Conservation (phyloP, 2,888 invertebrate species). For the Drosophila meridionalis region DNA sequence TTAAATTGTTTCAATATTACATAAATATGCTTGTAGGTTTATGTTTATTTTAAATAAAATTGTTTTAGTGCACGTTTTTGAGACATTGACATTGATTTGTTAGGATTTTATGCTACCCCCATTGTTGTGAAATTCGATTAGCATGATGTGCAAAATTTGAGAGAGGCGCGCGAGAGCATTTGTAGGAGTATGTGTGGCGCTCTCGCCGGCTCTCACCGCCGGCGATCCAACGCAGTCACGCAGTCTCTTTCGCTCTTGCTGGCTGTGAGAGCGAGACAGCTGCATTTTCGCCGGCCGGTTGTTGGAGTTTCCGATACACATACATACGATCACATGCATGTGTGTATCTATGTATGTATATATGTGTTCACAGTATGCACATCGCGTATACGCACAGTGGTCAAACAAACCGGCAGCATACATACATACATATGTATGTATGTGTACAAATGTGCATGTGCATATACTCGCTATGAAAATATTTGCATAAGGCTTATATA, state of each 20-base stretch:
- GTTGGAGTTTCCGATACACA: constrained; percentile 16
- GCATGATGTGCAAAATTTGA: constrained; percentile 41
- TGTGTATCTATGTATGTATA: background rate
- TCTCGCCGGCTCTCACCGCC: background rate
- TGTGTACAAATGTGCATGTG: background rate
- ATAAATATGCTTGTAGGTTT: background rate
- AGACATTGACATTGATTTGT: constrained; percentile 23
- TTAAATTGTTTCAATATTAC: background rate
- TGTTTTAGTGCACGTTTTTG: constrained; percentile 12
- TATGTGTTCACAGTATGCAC: background rate
- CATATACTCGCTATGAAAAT: background rate
- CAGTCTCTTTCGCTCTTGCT: constrained; percentile 19
- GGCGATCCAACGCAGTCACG: constrained; percentile 1
- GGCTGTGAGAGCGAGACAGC: constrained; percentile 13
- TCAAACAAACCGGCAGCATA: background rate
- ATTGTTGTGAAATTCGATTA: constrained; percentile 66
- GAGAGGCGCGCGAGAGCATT: constrained; percentile 18
- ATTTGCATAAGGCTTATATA: background rate
- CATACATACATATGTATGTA: background rate
- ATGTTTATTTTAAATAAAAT: background rate
- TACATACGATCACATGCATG: background rate
- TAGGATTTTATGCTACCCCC: constrained; percentile 3
- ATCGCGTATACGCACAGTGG: constrained; percentile 49
- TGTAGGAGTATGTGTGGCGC: constrained; percentile 29
- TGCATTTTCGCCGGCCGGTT: constrained; percentile 33